Evolutionary conservation across 92 coral and sea anemone species (phyloP).

Genomic region (Epizoanthus scotinus): DNA sequence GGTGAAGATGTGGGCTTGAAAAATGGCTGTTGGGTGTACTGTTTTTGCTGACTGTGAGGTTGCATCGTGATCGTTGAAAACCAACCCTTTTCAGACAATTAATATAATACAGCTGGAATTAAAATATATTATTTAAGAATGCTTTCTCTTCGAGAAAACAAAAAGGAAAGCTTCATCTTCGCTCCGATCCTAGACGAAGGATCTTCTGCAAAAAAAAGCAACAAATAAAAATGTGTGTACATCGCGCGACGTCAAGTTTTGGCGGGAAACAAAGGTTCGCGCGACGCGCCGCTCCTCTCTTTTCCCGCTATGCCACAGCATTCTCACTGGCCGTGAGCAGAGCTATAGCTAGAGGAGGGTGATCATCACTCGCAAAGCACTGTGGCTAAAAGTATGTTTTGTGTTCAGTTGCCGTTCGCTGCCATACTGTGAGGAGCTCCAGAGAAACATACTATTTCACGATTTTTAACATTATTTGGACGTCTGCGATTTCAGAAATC

Average conservation of each 20-base stretch:
- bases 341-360: no score
- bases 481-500: no score
- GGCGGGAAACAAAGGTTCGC: slow-evolving; percentile 31
- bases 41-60: slow-evolving; percentile 64
- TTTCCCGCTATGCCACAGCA: slow-evolving; percentile 40
- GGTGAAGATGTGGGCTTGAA: slow-evolving; percentile 82
- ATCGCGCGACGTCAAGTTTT: not conserved
- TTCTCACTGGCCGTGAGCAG: not conserved
- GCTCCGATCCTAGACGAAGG: not conserved
- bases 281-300: slow-evolving; percentile 8
- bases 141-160: not conserved
- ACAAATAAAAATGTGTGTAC: not conserved
- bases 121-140: not conserved
- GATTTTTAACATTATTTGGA: no score
- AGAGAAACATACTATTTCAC: no score
- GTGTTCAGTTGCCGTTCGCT: no score
- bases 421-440: no score
- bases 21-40: slow-evolving; percentile 87
- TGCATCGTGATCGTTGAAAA: slow-evolving; percentile 48
- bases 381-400: no score
- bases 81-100: not conserved
- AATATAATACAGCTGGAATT: not conserved
- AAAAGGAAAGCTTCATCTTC: not conserved
- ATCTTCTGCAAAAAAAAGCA: no score
- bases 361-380: no score